A percentile compares a stretch with the other conserved stretches of the same genome.
Evolutionary conservation across 2,797 vertebrate species (phyloP).

Genomic region (Pygocentrus nattereri): DNA sequence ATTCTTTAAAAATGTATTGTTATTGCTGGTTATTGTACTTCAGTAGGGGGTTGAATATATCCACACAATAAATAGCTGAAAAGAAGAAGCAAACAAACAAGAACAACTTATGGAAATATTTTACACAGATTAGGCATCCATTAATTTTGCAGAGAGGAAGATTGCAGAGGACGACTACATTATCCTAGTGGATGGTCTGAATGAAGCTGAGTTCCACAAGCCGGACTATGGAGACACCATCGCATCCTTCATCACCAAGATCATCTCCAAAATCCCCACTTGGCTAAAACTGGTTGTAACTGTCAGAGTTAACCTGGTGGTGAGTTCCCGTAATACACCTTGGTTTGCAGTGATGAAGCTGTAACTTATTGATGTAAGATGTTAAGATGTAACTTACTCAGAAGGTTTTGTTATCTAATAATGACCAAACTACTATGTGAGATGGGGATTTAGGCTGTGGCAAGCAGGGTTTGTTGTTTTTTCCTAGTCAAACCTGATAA

Average conservation of each 20-base stretch:
- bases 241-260: constrained; percentile 91
- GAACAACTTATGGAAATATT: background rate
- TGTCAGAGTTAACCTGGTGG: constrained; percentile 92
- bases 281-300: constrained; percentile 98
- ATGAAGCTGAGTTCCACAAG: constrained; percentile 98
- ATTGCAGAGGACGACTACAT: constrained; percentile 95
- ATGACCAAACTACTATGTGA: too few relatives aligned
- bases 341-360: background rate
- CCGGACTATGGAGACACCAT: constrained; percentile 98
- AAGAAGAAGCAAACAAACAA: background rate
- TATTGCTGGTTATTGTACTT: background rate
- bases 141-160: constrained; percentile 82
- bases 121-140: background rate
- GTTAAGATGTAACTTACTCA: background rate
- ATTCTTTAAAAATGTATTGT: too few relatives aligned
- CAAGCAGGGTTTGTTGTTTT: too few relatives aligned
- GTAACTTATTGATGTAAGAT: too few relatives aligned
- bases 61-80: background rate
- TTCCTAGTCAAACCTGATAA: too few relatives aligned
- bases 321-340: constrained; percentile 67
- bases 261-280: constrained; percentile 89
- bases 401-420: background rate
- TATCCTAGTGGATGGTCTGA: constrained; percentile 95
- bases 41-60: background rate
- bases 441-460: too few relatives aligned